Percentiles rank a stretch among this genome's conserved stretches.
Evolutionary conservation across 2,888 invertebrate species (phyloP).

Genomic region (Archaeoteleia sp.): DNA sequence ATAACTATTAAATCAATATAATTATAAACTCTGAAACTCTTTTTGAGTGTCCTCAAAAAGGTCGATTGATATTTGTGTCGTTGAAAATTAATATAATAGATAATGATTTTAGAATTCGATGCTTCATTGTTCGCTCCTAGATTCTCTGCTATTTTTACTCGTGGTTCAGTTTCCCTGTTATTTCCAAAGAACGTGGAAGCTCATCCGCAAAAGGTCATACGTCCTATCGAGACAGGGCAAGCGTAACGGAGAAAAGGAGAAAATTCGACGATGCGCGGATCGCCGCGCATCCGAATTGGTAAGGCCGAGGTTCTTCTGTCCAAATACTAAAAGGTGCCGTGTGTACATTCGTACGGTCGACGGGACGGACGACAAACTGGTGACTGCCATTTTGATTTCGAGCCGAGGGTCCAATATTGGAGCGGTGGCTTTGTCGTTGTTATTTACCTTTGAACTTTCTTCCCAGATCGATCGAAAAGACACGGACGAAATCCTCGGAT

Average conservation of each 20-base stretch:
- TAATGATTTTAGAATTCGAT: too few species aligned
- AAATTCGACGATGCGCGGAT: conserved; percentile 48
- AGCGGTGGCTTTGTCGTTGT: conserved; percentile 63
- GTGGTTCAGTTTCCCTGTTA: conserved; percentile 8
- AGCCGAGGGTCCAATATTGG: conserved; percentile 64
- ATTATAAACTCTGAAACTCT: too few species aligned
- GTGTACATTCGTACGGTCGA: conserved; percentile 64
- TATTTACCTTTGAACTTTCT: conserved; percentile 37
- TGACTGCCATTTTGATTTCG: conserved; percentile 43
- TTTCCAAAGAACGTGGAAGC: conserved; percentile 2
- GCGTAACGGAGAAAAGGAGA: conserved; percentile 17
- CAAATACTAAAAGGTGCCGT: conserved; percentile 66
- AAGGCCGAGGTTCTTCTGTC: conserved; percentile 59
- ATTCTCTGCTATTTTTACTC: too few species aligned
- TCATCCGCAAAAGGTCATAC: conserved; percentile 18
- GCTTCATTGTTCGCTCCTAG: too few species aligned
- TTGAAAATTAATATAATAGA: too few species aligned
- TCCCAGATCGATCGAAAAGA: background rate
- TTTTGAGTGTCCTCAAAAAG: too few species aligned
- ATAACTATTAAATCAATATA: too few species aligned
- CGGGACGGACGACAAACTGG: conserved; percentile 35
- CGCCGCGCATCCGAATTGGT: conserved; percentile 60
- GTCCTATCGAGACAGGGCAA: conserved; percentile 4
- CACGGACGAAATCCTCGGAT: too few species aligned
- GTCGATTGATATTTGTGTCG: too few species aligned